Evolutionary conservation across 2,113 vertebrate genomes (phyloP), one percentile per base, ranked within the genome.

Genomic region (Ctenomys sociabilis): DNA sequence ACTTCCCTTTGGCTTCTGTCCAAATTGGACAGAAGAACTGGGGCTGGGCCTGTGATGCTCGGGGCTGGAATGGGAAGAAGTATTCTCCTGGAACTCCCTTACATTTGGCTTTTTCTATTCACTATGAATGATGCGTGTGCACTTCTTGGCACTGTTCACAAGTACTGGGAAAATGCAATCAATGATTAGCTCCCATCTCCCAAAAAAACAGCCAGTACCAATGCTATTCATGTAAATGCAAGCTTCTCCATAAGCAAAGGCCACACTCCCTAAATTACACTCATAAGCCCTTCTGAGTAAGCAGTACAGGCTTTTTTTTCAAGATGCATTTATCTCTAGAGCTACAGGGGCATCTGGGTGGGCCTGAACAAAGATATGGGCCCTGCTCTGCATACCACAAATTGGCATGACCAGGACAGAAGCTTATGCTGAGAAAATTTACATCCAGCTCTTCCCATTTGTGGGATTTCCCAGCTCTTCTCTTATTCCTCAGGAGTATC

Each of bases 321-420:
- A 4, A 66, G 70, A 45, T 11, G 32, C 30, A 24, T 6, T 26
- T 40, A 17, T 30, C 63, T 57, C 52, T 70, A 1, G 2, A 43
- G n/a, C 10, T 1, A 1, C 14, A 0, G 1, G 8, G 59, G 4
- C n/a, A 11, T 3, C 54, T 37, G 68, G 35, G 9, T 5, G 17
- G 52, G 35, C n/a, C 78, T 37, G 4, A 45, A 37, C 70, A 13
- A 26, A 61, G 52, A 35, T 30, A 0, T 0, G 0, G 77, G 77
- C 13, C 24, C 82, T 32, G 32, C 72, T 73, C 19, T 45, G 57
- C 19, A 5, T 45, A 28, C 66, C 2, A 14, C 24, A 32, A 24
- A 24, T 5, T 0, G 54, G 84, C 40, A 32, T 1, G 35, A 81
- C 13, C 17, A 24, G 2, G 32, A 8, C 0, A 7, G 26, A 84